These are phyloP conservation scores for Syrrhaptes paradoxus DNA, from an alignment of 2,113 vertebrate species.

Conservation along the genomic window DNA sequence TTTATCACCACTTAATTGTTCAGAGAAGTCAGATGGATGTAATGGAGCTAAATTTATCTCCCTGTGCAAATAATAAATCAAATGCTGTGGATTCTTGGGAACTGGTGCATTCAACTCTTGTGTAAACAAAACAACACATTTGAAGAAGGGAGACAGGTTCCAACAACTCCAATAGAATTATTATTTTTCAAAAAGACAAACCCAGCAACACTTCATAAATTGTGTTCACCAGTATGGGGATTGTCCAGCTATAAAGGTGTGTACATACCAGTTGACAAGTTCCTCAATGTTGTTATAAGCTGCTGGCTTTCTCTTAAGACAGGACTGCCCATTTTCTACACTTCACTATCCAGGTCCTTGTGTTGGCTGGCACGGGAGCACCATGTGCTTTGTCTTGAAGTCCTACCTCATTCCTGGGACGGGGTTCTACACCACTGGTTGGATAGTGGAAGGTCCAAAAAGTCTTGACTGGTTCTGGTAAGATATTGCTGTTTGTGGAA, in stretches of 20 bases:
- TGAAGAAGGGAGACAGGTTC: neutral
- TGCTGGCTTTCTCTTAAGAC: neutral
- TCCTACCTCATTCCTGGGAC: accelerated
- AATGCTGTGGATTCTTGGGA: neutral
- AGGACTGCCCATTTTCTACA: neutral
- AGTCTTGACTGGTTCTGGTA: neutral
- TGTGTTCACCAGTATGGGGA: accelerated
- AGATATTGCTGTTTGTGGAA: neutral
- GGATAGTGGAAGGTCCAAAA: neutral
- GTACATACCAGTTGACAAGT: neutral
- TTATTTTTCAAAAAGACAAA: neutral
- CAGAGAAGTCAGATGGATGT: neutral
- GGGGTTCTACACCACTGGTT: neutral
- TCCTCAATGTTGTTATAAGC: neutral
- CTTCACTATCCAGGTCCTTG: neutral
- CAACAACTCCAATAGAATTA: neutral
- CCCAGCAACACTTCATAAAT: neutral
- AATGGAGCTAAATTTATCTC: neutral
- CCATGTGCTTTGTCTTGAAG: neutral
- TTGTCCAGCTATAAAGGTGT: neutral
- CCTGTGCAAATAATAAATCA: neutral
- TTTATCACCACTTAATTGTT: neutral
- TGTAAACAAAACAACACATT: neutral
- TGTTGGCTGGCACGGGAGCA: neutral
- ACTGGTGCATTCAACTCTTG: neutral